Percentiles rank a stretch among this genome's conserved stretches.
Conservation (phyloP, 2,797 vertebrate species). For the Hypotaenidia philippensis region DNA sequence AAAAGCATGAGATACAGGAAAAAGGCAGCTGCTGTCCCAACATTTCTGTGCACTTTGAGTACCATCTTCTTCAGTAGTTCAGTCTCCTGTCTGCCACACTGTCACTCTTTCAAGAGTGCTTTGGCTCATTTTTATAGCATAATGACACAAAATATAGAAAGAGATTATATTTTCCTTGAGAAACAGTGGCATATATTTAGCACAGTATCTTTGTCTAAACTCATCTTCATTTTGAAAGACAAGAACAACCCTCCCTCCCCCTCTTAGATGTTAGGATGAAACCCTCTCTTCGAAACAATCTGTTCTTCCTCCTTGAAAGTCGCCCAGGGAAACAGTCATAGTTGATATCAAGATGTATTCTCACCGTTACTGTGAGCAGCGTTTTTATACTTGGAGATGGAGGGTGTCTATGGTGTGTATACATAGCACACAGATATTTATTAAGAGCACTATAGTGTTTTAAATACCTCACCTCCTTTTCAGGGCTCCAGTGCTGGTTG, state of each 20-base stretch:
- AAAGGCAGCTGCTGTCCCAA: not conserved
- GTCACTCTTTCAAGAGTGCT: not conserved
- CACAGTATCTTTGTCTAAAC: not conserved
- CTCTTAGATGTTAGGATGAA: not conserved
- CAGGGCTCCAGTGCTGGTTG: conserved; percentile 33
- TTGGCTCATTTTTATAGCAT: not conserved
- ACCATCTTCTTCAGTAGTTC: not conserved
- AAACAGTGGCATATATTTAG: not conserved
- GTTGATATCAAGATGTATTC: not conserved
- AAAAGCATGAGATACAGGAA: not conserved
- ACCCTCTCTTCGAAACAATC: not conserved
- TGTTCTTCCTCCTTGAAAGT: not conserved
- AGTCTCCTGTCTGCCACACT: not conserved
- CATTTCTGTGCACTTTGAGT: not conserved
- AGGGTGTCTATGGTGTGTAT: not conserved
- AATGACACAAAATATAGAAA: not conserved
- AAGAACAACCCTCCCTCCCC: not conserved
- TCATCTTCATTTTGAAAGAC: not conserved
- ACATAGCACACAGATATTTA: not conserved
- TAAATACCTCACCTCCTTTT: conserved; percentile 37
- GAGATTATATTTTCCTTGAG: not conserved
- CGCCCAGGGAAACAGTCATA: not conserved
- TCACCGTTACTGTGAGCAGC: not conserved
- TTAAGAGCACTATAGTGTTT: conserved; percentile 13
- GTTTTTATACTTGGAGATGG: not conserved